These are phyloP conservation scores for Sarcoramphus papa DNA, from an alignment of 2,797 vertebrate genomes.

Conservation along the genomic window DNA sequence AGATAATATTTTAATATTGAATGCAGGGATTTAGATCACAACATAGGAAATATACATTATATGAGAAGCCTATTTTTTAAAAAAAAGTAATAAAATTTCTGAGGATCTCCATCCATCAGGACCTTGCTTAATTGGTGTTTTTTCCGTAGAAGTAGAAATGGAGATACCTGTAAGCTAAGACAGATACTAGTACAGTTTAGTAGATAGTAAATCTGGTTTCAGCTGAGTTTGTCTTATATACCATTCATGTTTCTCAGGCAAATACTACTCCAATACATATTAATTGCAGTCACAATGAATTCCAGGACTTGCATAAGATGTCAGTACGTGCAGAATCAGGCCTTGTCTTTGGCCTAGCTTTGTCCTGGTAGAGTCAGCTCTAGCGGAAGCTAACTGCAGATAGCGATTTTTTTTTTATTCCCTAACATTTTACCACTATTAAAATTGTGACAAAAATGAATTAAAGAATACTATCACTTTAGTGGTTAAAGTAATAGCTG, in stretches of 20 bases:
- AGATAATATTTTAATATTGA: neutral
- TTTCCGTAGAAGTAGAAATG: neutral
- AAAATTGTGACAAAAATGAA: neutral
- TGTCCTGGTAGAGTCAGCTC: neutral
- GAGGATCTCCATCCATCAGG: neutral
- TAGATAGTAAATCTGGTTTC: neutral
- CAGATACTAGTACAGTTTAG: neutral
- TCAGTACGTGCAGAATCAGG: neutral
- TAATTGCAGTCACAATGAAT: neutral
- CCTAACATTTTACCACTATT: neutral
- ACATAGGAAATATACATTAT: neutral
- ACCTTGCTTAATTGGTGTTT: neutral
- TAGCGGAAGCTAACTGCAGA: neutral
- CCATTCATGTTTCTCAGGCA: neutral
- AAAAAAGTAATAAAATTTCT: neutral
- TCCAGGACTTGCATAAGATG: neutral
- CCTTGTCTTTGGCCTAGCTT: neutral
- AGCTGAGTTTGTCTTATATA: neutral
- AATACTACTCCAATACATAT: neutral
- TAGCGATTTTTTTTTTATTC: neutral
- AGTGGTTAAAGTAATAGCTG: neutral
- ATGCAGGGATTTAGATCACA: neutral
- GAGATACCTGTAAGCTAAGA: neutral
- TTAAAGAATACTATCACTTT: neutral
- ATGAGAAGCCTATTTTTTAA: neutral